Base-by-base conservation (phyloP, 2,113 vertebrate genomes). In the Cynopterus brachyotis region DNA sequence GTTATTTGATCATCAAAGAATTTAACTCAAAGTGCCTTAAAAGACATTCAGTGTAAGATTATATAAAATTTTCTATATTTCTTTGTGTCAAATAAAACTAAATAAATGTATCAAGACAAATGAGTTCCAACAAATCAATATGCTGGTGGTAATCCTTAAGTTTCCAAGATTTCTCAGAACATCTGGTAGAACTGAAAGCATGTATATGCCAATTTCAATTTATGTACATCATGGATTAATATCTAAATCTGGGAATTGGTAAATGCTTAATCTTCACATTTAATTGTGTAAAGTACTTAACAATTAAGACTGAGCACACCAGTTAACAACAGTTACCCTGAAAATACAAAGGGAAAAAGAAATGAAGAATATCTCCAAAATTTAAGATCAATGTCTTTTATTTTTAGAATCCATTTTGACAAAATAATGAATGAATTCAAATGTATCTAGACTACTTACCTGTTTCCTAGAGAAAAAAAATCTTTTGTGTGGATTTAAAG, bases 91-190 rank as follows among this genome's bases (percentile, higher is more conserved):
- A 42, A 76, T 40, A 72, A 30, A 20, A 47, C 9, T 16, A 26
- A 85, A 64, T 78, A 79, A 84, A 28, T 16, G 47, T 86, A 50
- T 60, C 35, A 53, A 79, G 37, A 26, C 45, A 89, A 87, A 53
- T 32, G n/a, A 72, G 17, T 70, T 97, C 28, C 26, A 89, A 8
- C 47, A 83, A 80, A 70, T 95, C 64, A 95, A 40, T 84, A 89
- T 89, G 53, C 53, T 95, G 19, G 1, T 70, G 66, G 13, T 95
- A 97, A 98, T 94, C 94, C 82, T 45, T 55, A 84, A 66, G 87
- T 97, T 95, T 93, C 55, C 79, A 76, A 91, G 64, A 94, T 94
- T 93, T 91, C 96, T 96, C 96, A 84, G 57, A 97, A 93, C 97
- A 97, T 97, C 95, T 97, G 97, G 86, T 53, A 80, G 9, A 87